Base-by-base conservation (phyloP, 2,888 invertebrate genomes). In the Diabrotica balteata region DNA sequence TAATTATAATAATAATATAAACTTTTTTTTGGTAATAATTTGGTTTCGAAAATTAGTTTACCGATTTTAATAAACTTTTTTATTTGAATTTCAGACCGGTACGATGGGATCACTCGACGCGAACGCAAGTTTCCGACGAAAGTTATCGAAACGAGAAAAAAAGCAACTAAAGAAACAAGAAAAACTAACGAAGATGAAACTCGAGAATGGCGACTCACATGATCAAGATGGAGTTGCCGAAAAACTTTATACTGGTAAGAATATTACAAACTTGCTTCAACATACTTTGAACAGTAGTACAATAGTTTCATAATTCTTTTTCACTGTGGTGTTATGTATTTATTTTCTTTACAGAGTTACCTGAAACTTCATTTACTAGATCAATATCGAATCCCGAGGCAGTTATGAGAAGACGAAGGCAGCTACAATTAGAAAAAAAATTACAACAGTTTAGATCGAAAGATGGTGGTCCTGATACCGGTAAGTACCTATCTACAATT, bases 351-450 rank as follows among this genome's bases (percentile, higher is more conserved):
- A 47, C 86, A 91, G 98, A 98, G 86, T 86, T 98, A 77, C 98
- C 98, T 43, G 97, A 98, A 86, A 98, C 97, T 61, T 97, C 96
- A 78, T 99, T 99, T 86, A 99, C 98, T 59, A 90, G 99, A 79
- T 98, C 97, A 78, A 99, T 99, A 83, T 98, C 98, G 72, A 99
- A 99, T 87, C 99, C 99, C 4, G 99, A 99, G 87, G 97, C 98
- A 70, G 99, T 99, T 77, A 99, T 99, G 99, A 89, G 97, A 72
- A 90, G 98, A 60, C 88, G 98, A 63, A 87, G 99, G 42, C 98
- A 98, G 81, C 97, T 98, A 85, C 98, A 98, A 83, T 88, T 98
- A 63, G 98, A 99, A 84, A 81, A 80, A 69, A 79, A 97, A 85
- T 86, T 99, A 79, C 96, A 98, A 82, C 96, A 97, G 85, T 97